Conservation (phyloP, 2,888 invertebrate species). For the Stenotaenia linearis region DNA sequence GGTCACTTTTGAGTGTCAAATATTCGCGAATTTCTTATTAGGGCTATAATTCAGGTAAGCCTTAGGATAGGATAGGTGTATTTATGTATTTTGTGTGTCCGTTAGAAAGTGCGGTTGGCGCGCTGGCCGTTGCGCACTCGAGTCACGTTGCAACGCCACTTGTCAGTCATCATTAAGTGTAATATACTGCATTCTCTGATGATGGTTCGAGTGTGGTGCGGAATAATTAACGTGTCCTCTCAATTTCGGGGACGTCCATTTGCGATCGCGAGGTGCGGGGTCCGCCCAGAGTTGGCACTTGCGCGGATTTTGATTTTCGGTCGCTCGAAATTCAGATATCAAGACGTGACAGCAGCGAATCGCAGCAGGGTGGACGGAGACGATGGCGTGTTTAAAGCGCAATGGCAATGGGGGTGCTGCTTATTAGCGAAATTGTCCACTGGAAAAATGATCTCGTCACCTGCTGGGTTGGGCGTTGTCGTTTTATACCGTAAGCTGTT, state of each 20-base stretch:
- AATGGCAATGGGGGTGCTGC: neutral
- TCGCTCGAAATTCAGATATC: neutral
- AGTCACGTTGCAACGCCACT: slow-evolving; percentile 21
- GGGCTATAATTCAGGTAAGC: neutral
- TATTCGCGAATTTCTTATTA: neutral
- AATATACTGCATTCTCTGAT: slow-evolving; percentile 30
- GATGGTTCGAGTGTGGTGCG: slow-evolving; percentile 27
- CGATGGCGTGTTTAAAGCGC: neutral
- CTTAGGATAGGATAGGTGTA: neutral
- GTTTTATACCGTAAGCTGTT: neutral
- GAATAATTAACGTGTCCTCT: slow-evolving; percentile 27
- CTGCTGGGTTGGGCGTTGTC: neutral
- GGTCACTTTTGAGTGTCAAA: neutral
- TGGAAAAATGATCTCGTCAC: slow-evolving; percentile 14
- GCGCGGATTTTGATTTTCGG: neutral
- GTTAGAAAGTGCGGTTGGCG: neutral
- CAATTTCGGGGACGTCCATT: neutral
- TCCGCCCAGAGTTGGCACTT: neutral
- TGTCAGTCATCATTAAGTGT: slow-evolving; percentile 32
- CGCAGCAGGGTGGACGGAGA: neutral
- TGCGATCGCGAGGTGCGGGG: neutral
- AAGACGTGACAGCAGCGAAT: neutral
- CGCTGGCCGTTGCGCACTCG: neutral
- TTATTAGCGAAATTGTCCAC: neutral
- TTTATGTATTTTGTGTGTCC: neutral